phyloP scores from a whole-genome alignment of 2,888 invertebrate genomes.

The Gisinianus flammeolus region DNA sequence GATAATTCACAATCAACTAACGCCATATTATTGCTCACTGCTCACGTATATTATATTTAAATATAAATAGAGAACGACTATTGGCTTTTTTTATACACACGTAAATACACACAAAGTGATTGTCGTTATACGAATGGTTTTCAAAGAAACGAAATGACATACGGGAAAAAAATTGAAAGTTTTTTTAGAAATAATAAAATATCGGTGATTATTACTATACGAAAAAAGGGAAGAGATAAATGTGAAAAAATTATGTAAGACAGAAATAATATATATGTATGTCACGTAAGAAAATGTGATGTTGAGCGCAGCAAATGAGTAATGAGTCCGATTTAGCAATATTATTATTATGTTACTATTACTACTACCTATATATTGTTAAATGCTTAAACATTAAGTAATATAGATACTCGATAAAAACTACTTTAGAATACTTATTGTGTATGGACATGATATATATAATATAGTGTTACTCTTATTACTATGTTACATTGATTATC shows the following conservation, averaged over 20 bases:
- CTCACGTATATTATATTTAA: neutral
- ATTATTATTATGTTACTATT: constrained; percentile 21
- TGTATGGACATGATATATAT: neutral
- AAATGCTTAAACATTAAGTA: too few relatives aligned
- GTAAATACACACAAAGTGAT: neutral
- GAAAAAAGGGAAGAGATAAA: neutral
- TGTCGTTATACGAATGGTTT: neutral
- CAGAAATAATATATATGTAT: neutral
- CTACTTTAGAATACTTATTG: constrained; percentile 7
- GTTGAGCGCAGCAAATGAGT: constrained; percentile 40
- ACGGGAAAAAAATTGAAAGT: neutral
- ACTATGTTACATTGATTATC: constrained; percentile 25
- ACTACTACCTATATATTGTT: neutral
- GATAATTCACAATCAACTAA: neutral
- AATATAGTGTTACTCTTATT: neutral
- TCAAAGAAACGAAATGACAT: neutral
- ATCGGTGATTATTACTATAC: neutral
- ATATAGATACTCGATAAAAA: neutral
- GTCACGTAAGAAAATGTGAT: constrained; percentile 22
- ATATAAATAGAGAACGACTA: neutral
- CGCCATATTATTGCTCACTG: neutral
- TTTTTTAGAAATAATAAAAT: neutral
- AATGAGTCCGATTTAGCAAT: constrained; percentile 41
- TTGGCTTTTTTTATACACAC: neutral
- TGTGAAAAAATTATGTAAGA: neutral